Base-by-base conservation (phyloP, 2,113 vertebrate species). In the Planiliza haematocheilus region DNA sequence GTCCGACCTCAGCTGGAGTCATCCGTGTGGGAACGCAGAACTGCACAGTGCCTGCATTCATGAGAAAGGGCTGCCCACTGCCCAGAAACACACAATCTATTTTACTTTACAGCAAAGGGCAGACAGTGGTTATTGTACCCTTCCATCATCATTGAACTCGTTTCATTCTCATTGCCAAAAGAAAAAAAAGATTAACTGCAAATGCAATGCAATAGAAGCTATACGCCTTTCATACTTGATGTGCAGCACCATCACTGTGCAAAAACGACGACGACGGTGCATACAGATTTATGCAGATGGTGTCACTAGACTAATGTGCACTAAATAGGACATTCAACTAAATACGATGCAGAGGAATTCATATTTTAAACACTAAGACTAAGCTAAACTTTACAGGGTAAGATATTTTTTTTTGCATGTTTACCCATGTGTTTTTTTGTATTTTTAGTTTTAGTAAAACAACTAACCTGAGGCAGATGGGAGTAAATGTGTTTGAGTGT, bases 1-100 rank as follows among this genome's bases (percentile, higher is more conserved):
- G 64, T 64, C 62, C 30, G 66, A 57, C 63, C 48, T 41, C n/a
- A 24, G n/a, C 5, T 0, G 2, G 34, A 64, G 46, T 71, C 45
- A 58, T 20, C 20, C 46, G 50, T 14, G 1, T 20, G 12, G 59
- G 37, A 59, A 46, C 34, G 64, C 38, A 62, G 8, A 16, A n/a
- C 13, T 20, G 37, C n/a, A 52, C 58, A 61, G 49, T 70, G 58
- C 56, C 79, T 7, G 5, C 43, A 64, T 81, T 74, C 41, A 70
- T 63, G 17, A 70, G 20, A 14, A 39, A 45, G 53, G 21, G 10
- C 41, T 20, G 52, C 14, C 11, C 18, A 41, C 46, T 13, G 7
- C 12, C 3, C 41, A 37, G 17, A 46, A 63, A 53, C 53, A 73
- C 45, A 50, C 12, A 8, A 43, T 2, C 24, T 12, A 8, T 74